Evolutionary conservation across 2,113 vertebrate genomes (phyloP).

Genomic region (Kryptolebias marmoratus): DNA sequence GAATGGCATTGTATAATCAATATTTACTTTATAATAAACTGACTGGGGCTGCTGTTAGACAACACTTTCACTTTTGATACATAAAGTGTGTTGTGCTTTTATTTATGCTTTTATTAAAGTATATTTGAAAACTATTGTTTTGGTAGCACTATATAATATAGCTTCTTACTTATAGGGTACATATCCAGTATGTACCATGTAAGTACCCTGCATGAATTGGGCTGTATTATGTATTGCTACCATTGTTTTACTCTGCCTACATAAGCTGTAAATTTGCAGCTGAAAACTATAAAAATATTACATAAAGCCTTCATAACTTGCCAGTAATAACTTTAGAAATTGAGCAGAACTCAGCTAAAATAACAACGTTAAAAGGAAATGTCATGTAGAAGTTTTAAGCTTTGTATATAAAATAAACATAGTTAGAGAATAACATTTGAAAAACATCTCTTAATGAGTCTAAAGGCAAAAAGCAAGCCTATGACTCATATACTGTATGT

Average conservation of each 20-base stretch:
- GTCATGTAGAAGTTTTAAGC: constrained; percentile 10
- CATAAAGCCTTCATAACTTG: not conserved
- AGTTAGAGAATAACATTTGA: constrained; percentile 7
- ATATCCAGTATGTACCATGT: too few relatives aligned
- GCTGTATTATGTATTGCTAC: too few relatives aligned
- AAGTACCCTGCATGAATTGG: too few relatives aligned
- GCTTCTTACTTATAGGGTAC: too few relatives aligned
- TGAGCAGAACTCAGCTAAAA: not conserved
- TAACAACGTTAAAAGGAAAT: not conserved
- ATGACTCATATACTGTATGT: constrained; percentile 46
- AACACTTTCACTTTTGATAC: not conserved
- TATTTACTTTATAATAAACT: constrained; percentile 1
- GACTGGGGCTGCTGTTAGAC: not conserved
- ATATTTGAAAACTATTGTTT: not conserved
- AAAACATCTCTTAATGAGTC: constrained; percentile 36
- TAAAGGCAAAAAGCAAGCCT: constrained; percentile 21
- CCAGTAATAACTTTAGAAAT: constrained; percentile 19
- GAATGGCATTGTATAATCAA: not conserved
- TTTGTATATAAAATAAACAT: not conserved
- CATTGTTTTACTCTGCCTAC: not conserved
- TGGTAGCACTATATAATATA: too few relatives aligned
- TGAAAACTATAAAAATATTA: not conserved
- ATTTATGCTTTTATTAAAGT: not conserved
- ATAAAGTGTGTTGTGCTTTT: not conserved
- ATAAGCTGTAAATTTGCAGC: not conserved